phyloP scores from a whole-genome alignment of 2,113 vertebrate species.

The Dasyornis broadbenti region DNA sequence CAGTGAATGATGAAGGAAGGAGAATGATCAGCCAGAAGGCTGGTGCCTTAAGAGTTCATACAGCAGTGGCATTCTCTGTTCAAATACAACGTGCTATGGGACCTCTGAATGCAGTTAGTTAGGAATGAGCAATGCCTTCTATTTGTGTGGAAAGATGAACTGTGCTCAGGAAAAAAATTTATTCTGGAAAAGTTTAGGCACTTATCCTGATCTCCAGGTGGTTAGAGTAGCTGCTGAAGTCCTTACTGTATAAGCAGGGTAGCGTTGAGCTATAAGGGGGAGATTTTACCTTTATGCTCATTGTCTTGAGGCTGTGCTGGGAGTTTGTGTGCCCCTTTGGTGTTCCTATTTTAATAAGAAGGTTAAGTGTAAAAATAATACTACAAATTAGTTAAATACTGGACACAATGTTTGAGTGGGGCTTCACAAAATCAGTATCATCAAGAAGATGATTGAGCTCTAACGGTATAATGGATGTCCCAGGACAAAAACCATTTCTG shows the following conservation, averaged over 20 bases:
- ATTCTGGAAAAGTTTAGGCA: neutral
- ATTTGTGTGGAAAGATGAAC: neutral
- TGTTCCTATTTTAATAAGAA: neutral
- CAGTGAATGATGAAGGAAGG: neutral
- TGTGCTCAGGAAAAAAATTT: neutral
- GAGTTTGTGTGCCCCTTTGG: neutral
- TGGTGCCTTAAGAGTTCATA: neutral
- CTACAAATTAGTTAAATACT: neutral
- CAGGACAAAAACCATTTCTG: neutral
- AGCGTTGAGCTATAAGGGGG: neutral
- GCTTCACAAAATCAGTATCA: neutral
- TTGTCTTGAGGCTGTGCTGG: neutral
- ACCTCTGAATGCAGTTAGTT: neutral
- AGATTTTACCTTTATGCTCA: neutral
- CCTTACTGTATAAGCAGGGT: neutral
- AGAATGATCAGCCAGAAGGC: neutral
- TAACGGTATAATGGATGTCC: neutral
- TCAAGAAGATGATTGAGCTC: neutral
- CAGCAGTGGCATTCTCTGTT: neutral
- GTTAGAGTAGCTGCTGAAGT: neutral
- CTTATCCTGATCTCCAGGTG: neutral
- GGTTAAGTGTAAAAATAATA: neutral
- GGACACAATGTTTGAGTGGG: neutral
- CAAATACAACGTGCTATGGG: neutral
- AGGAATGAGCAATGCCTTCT: neutral